Evolutionary conservation across 92 coral and sea anemone genomes (phyloP).

Genomic region (Siderastrea radians): DNA sequence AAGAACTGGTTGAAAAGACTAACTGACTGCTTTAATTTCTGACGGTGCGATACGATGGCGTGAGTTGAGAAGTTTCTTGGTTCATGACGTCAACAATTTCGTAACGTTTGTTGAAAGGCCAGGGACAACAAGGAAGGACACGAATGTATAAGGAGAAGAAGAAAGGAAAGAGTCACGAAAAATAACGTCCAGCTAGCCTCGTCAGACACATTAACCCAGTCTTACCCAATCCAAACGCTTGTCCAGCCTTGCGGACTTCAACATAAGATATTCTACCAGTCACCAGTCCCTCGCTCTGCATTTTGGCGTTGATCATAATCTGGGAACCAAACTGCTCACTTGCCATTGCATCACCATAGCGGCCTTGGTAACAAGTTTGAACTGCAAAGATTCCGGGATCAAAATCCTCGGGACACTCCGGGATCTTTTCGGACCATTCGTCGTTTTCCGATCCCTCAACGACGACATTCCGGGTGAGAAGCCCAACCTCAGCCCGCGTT

Average conservation of each 20-base stretch:
- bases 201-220: not conserved
- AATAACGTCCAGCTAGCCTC: not conserved
- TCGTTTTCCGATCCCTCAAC: constrained; percentile 90
- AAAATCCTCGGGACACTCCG: constrained; percentile 80
- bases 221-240: constrained; percentile 89
- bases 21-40: too few relatives aligned
- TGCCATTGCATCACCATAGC: constrained; percentile 72
- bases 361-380: constrained; percentile 91
- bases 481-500: constrained; percentile 94
- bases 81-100: too few relatives aligned
- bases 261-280: constrained; percentile 87
- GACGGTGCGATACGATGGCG: too few relatives aligned
- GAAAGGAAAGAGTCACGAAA: too few relatives aligned
- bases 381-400: constrained; percentile 92
- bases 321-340: constrained; percentile 93
- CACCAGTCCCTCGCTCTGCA: constrained; percentile 82
- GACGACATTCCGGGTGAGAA: constrained; percentile 95
- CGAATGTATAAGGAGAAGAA: too few relatives aligned
- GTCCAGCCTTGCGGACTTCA: constrained; percentile 93
- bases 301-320: constrained; percentile 89
- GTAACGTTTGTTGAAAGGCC: too few relatives aligned
- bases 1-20: too few relatives aligned
- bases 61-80: not conserved
- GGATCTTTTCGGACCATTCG: constrained; percentile 75
- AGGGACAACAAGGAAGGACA: too few relatives aligned